Evolutionary conservation across 2,113 vertebrate species (phyloP), one percentile per base, ranked within the genome.

Genomic region (Hylia prasina): DNA sequence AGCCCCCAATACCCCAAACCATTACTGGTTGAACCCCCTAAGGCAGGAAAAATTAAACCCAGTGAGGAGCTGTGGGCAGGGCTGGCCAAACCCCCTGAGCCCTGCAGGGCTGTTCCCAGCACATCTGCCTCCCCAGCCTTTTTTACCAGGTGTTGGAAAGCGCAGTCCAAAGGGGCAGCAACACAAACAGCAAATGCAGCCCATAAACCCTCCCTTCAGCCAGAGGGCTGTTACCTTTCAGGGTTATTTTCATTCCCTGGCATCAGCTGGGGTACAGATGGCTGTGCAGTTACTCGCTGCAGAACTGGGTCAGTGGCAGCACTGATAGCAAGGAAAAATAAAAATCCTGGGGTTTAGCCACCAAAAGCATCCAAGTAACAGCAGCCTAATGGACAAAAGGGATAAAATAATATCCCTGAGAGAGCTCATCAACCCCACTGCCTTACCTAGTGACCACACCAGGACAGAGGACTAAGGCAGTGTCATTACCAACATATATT

Each of bases 191-290:
- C 72, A 89, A 91, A 45, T 3, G 19, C 31, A 65, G 2, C 63
- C 73, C 57, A 30, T 3, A 65, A 77, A 15, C 0, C 21, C 60
- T 27, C 31, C 31, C 2, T 5, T 6, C 6, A 3, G 80, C 33
- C 82, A 15, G 10, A 0, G 27, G 53, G 33, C 44, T 64, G 6
- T 21, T 48, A 21, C 72, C 87, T 82, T 42, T 6, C 14, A 4
- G 13, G 7, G 72, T 23, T 53, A 23, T 72, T 94, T 51, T 45
- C 87, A 27, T 57, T 35, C 14, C 81, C 45, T 63, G 89, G 87
- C 77, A 79, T 84, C 89, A 89, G 65, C 95, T 70, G 77, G 50
- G 83, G 28, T 50, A 14, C 92, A 95, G 84, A 89, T 94, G 90
- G 86, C 79, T 61, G 54, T 70, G 1, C 40, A 37, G 75, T 40